Evolutionary conservation across 2,113 vertebrate species (phyloP), one percentile per base, ranked within the genome.

Genomic region (Chitala chitala): DNA sequence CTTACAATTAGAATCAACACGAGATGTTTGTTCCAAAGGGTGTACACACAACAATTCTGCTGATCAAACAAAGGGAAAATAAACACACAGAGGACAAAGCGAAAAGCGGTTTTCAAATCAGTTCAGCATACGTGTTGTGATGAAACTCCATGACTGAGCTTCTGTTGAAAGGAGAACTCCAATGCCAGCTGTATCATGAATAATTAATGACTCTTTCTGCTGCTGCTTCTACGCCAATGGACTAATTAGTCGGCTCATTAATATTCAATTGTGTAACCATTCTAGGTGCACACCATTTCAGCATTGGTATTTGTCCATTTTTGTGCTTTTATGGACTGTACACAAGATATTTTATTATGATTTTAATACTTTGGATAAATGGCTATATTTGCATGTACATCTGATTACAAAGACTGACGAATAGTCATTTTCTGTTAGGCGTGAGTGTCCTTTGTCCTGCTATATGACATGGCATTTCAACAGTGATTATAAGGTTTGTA

Each of bases 121-220:
- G 44, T n/a, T 13, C 40, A 24, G 20, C n/a, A 40, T 13, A 29
- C 68, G 46, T 38, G 63, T 44, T 55, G 72, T 26, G 20, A 61
- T 65, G 71, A 76, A 70, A 51, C 53, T 69, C 24, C 20, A 22
- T 55, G 22, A 20, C 26, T 69, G 64, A 20, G 40, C 74, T 58
- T 56, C 56, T 40, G 55, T 24, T 10, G 22, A 58, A 74, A 42
- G 55, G 58, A 50, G 24, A 63, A 66, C 31, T 38, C 13, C 10
- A 63, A 54, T 66, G 51, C 63, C 79, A 77, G 75, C 71, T 77
- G 78, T 69, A 44, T 73, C 48, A 70, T 80, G 51, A 77, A 82
- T 80, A 72, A 77, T 79, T 69, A 76, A 82, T 77, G 68, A 48
- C 9, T 26, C 65, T 76, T 61, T 71, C 73, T 26, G 44, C 71